These are phyloP conservation scores for Mythimna pallens DNA, from an alignment of 2,888 invertebrate species.

Conservation along the genomic window DNA sequence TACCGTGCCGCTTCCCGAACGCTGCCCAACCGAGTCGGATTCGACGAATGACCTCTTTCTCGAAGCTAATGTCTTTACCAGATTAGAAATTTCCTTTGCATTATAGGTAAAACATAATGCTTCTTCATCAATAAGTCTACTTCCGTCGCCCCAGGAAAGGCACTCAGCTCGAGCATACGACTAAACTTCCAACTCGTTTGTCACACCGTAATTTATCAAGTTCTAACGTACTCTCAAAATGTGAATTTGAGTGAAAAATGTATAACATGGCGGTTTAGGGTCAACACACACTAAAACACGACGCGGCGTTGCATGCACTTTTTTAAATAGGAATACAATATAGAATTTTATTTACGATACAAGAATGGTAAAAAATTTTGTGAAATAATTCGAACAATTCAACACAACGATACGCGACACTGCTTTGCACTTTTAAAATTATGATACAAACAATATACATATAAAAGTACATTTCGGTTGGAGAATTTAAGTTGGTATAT, in stretches of 20 bases:
- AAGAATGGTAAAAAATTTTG: background rate
- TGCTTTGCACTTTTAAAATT: background rate
- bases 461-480: background rate
- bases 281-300: background rate
- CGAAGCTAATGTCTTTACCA: background rate
- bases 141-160: slow-evolving; percentile 16
- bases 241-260: slow-evolving; percentile 44
- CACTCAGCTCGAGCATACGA: slow-evolving; percentile 34
- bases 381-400: background rate
- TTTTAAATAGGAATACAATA: background rate
- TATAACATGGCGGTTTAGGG: slow-evolving; percentile 18
- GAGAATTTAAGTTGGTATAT: background rate
- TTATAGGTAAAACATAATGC: background rate
- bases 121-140: slow-evolving; percentile 19
- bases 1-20: no score
- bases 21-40: no score
- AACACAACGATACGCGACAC: background rate
- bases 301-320: background rate
- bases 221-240: slow-evolving; percentile 40
- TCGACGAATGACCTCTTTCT: no score
- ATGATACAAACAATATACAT: background rate
- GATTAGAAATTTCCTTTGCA: slow-evolving; percentile 12
- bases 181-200: slow-evolving; percentile 47
- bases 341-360: background rate
- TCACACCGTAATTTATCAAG: slow-evolving; percentile 51